Evolutionary conservation across 2,888 invertebrate species (phyloP).

Genomic region (Eilema depressum): DNA sequence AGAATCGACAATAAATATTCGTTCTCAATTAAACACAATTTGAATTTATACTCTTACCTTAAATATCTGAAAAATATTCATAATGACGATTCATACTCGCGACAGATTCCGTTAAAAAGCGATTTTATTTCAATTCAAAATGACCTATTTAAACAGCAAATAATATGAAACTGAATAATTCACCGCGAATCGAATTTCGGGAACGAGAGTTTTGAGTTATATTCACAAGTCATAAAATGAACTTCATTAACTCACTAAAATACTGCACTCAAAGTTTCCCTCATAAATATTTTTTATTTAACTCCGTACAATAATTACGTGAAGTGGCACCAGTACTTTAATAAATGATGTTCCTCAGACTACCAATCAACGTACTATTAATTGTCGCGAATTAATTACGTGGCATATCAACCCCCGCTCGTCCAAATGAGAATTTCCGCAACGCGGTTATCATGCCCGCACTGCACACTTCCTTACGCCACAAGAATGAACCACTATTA

Average conservation of each 20-base stretch:
- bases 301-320: background rate
- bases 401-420: constrained; percentile 42
- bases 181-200: too few relatives aligned
- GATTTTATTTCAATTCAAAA: too few relatives aligned
- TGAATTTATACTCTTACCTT: too few relatives aligned
- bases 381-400: constrained; percentile 53
- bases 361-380: constrained; percentile 24
- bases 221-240: background rate
- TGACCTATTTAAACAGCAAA: too few relatives aligned
- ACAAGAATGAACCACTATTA: constrained; percentile 55
- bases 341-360: constrained; percentile 12
- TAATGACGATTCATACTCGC: too few relatives aligned
- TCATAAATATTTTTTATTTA: too few relatives aligned
- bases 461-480: constrained; percentile 44
- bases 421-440: constrained; percentile 56
- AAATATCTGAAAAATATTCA: too few relatives aligned
- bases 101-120: too few relatives aligned
- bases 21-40: too few relatives aligned
- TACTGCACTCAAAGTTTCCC: background rate
- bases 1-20: too few relatives aligned
- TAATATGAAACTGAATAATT: too few relatives aligned
- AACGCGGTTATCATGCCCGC: constrained; percentile 49
- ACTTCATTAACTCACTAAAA: background rate
- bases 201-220: background rate
- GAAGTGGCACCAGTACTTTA: background rate